Base-by-base conservation (phyloP, 2,797 vertebrate genomes). In the Melanitta fusca region DNA sequence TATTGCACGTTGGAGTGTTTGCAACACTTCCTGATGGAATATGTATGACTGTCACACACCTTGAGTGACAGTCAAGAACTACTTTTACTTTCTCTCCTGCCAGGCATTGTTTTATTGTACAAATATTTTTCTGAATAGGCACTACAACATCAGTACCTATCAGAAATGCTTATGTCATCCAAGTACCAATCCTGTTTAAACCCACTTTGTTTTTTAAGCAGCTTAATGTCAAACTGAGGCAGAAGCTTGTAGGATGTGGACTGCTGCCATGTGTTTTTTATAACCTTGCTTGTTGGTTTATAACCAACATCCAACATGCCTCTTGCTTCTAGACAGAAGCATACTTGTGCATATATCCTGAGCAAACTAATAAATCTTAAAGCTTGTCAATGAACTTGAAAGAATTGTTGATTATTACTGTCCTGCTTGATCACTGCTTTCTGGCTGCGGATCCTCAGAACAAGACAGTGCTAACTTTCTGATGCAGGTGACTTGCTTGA, bases 331-430 rank as follows among this genome's bases (percentile, higher is more conserved):
- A 68, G 24, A 43, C 17, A 39, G 41, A 81, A 60, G 80, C 90
- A 77, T 88, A 80, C 71, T 78, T 65, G 36, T 57, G 16, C 30
- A 10, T 68, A 51, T 51, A 8, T 83, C 41, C 53, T 38, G 41
- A 80, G 36, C 47, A 81, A 86, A 75, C 83, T 83, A 95, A 89
- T 71, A 54, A 90, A 28, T 69, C 5, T 82, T 89, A 73, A 71
- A 87, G 27, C 90, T 95, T 89, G 78, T 77, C 75, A 91, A 94
- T 83, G 11, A 95, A 57, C 28, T 85, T 68, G 53, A 88, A 78
- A 32, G 38, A 54, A 70, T 32, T 86, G 68, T 61, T 78, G 53
- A 49, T 89, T 49, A 54, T 79, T 64, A 6, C 27, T 73, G 24
- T 88, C 56, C 70, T 81, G 77, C 90, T 84, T 70, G 38, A 88